Percentiles rank a stretch among this genome's conserved stretches.
Evolutionary conservation across 1,140 invertebrate species (phyloP).

Genomic region (Drosophila punjabiensis): DNA sequence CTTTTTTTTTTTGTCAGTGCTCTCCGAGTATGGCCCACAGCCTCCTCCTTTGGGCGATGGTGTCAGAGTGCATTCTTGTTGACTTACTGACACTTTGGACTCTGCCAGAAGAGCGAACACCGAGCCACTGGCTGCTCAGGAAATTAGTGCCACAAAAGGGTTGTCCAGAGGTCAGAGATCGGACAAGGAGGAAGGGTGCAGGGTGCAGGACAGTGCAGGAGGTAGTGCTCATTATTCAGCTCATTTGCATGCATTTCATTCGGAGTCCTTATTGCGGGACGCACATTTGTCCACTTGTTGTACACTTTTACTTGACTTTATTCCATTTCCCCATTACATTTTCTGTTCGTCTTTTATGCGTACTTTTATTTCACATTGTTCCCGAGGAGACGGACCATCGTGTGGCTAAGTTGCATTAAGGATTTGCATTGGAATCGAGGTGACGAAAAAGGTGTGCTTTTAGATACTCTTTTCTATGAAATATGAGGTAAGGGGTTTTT

Average conservation of each 20-base stretch:
- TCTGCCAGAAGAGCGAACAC: conserved; percentile 35
- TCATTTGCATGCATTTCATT: conserved; percentile 78
- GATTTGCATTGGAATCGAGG: not conserved
- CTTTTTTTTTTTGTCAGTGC: conserved; percentile 5
- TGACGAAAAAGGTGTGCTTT: not conserved
- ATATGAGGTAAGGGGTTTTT: not conserved
- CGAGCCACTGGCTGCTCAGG: conserved; percentile 37
- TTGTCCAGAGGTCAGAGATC: conserved; percentile 34
- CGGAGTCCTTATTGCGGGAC: conserved; percentile 18
- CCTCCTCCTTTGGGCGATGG: conserved; percentile 47
- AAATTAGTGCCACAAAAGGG: conserved; percentile 74
- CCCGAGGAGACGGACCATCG: not conserved
- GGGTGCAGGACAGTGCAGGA: not conserved
- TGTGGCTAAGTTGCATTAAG: conserved; percentile 32
- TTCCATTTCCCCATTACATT: conserved; percentile 15
- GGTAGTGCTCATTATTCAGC: conserved; percentile 75
- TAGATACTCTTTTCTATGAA: not conserved
- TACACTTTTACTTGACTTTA: conserved; percentile 26
- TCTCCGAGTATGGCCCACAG: conserved; percentile 3
- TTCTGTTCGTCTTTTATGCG: conserved; percentile 6
- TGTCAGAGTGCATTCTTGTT: conserved; percentile 79
- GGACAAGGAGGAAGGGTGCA: too few species aligned
- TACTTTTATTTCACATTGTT: conserved; percentile 41
- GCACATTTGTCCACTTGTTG: conserved; percentile 53
- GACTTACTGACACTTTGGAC: conserved; percentile 82